Base-by-base conservation (phyloP, 1,140 invertebrate genomes). In the Lamellibrachia luymesi region DNA sequence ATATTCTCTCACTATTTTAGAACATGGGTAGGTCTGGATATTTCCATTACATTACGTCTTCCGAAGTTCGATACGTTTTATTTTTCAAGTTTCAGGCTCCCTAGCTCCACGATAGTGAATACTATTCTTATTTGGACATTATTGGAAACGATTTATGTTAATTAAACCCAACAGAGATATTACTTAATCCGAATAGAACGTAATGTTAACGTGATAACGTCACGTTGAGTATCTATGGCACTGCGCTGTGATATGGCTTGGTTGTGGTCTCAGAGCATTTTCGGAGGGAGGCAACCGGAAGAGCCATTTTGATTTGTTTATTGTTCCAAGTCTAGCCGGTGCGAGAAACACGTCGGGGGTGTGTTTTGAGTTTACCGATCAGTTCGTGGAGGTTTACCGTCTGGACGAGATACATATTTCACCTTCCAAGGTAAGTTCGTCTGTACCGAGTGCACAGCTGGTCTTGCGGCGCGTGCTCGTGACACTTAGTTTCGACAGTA, bases 251-350 rank as follows among this genome's bases (percentile, higher is more conserved):
- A 22, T 22, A 2, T 2, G 64, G 38, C 38, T 38, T 38, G 38
- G 38, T 38, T 38, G 38, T 38, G 38, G 38, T 38, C 38, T 38
- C 38, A 38, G 38, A 80, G 64, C 64, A 17, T 80, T 17, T 80
- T 22, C 64, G 64, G 64, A 80, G 64, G 64, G 64, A 80, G 64
- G 64, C 64, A 80, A 80, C 2, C 64, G 64, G 64, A 80, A 80
- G 64, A 80, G 64, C 64, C 64, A 80, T 80, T 80, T 80, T 80
- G 64, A 80, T 80, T 80, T 80, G 64, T 80, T 80, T 80, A 80
- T 80, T 80, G 64, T 80, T 80, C 64, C 64, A 22, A 8, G 64
- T 80, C 64, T 80, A 80, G 64, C 64, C 64, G 64, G 64, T 80
- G 64, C 64, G 64, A 80, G 13, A 17, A 10, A 22, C 64, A 0